A percentile compares a stretch with the other conserved stretches of the same genome.
phyloP scores from a whole-genome alignment of 2,888 invertebrate genomes.

The Gastracanthus pulcherrimus region DNA sequence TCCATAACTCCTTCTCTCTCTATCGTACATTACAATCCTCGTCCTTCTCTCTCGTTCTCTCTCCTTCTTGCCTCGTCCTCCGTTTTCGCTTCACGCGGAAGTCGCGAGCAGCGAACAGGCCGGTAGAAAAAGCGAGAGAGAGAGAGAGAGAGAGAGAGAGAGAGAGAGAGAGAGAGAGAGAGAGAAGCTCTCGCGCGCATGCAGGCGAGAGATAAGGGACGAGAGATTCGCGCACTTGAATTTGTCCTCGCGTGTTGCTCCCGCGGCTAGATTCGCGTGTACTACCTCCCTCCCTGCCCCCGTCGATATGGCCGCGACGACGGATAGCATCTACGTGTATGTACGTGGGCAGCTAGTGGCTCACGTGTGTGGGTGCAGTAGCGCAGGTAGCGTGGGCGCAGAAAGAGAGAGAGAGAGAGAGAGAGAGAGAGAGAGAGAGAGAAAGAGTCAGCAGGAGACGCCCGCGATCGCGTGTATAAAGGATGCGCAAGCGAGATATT shows the following conservation, averaged over 20 bases:
- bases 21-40: not conserved
- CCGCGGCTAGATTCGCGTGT: constrained; percentile 19
- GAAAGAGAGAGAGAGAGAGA: too few species aligned
- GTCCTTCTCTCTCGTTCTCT: not conserved
- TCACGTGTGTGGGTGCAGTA: constrained; percentile 33
- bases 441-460: too few species aligned
- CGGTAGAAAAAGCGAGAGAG: too few species aligned
- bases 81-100: constrained; percentile 2
- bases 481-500: constrained; percentile 21
- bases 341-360: constrained; percentile 9
- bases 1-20: constrained; percentile 11
- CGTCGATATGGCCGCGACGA: not conserved
- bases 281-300: not conserved
- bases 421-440: too few species aligned
- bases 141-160: too few species aligned
- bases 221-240: constrained; percentile 36
- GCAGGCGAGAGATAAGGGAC: constrained; percentile 14
- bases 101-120: too few species aligned
- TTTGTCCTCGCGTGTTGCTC: constrained; percentile 56
- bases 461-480: not conserved
- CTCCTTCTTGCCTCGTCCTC: not conserved
- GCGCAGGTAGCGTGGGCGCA: constrained; percentile 44
- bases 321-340: constrained; percentile 16
- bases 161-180: not conserved
- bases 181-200: too few species aligned